Base-by-base conservation (phyloP, 2,888 invertebrate genomes). In the Thymelicus acteon region DNA sequence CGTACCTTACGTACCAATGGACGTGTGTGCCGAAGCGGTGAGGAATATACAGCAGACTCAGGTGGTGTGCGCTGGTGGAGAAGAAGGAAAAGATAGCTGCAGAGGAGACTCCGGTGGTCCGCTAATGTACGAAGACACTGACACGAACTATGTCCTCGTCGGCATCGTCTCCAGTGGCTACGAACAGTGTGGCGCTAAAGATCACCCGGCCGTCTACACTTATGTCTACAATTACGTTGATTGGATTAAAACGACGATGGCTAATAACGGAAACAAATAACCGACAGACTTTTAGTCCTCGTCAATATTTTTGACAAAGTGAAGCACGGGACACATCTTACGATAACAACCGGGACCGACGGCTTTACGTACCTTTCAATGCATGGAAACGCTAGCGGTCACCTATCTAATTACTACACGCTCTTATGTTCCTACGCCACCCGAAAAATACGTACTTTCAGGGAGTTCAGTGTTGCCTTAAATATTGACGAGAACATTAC, bases 91-190 rank as follows among this genome's bases (percentile, higher is more conserved):
- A 72, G 96, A 96, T 80, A 95, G 96, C 0, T 96, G 96, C 76
- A 83, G 87, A 0, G 96, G 96, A 0, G 96, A 96, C 77, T 96
- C 95, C 19, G 96, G 96, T 0, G 96, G 96, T 0, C 96, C 96
- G 0, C 87, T 96, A 8, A 86, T 93, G 83, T 87, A 85, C 57
- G 63, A 63, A 39, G 39, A 47, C 6, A 10, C 62, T 0, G n/a
- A 67, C 1, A 49, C 69, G 1, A 7, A 15, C 49, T 76, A 61
- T 48, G 39, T 69, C 10, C 72, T 40, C 0, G 68, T 77, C 0
- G 80, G 80, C 3, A 47, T 80, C 0, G 75, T 79, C 4, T 78
- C 78, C 49, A 75, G 58, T 31, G 80, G 80, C 0, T 10, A 47
- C 0, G 54, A 2, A 3, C 0, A 47, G 0, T 80, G 80, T 52